These are phyloP conservation scores for Panthera uncia DNA, from an alignment of 2,113 vertebrate species.

Conservation along the genomic window DNA sequence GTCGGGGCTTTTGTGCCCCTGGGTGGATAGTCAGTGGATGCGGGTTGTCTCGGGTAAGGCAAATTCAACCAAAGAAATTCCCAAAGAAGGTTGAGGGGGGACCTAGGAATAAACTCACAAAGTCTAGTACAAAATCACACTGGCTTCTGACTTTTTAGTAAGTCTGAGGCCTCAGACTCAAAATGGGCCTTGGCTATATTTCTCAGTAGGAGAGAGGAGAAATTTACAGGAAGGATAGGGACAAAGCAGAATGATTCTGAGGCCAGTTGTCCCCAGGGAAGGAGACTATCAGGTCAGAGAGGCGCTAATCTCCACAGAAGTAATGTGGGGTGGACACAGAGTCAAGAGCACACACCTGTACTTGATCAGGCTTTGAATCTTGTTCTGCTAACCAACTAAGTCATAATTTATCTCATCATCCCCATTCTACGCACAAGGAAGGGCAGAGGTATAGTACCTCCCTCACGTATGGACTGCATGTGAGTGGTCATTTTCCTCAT, in stretches of 20 bases:
- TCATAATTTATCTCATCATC: background rate
- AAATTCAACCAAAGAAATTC: background rate
- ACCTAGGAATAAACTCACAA: background rate
- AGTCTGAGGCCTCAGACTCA: background rate
- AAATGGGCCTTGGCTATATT: background rate
- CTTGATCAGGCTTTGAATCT: background rate
- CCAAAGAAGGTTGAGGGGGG: background rate
- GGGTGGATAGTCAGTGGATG: background rate
- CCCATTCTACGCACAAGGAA: background rate
- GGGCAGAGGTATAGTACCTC: background rate
- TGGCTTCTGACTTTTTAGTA: background rate
- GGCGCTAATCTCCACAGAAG: background rate
- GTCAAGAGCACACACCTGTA: background rate
- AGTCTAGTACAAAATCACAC: background rate
- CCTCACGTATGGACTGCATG: background rate
- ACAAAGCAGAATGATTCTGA: background rate
- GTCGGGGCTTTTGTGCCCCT: fast-evolving
- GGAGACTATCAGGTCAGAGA: background rate
- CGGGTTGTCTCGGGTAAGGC: background rate
- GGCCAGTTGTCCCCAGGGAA: background rate
- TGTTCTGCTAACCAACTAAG: background rate
- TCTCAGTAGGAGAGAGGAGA: background rate
- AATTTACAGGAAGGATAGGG: background rate
- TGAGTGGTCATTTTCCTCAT: background rate
- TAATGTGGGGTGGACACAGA: background rate